These are phyloP conservation scores for Sarcophaga subvicina DNA, from an alignment of 2,888 invertebrate species.

Conservation along the genomic window DNA sequence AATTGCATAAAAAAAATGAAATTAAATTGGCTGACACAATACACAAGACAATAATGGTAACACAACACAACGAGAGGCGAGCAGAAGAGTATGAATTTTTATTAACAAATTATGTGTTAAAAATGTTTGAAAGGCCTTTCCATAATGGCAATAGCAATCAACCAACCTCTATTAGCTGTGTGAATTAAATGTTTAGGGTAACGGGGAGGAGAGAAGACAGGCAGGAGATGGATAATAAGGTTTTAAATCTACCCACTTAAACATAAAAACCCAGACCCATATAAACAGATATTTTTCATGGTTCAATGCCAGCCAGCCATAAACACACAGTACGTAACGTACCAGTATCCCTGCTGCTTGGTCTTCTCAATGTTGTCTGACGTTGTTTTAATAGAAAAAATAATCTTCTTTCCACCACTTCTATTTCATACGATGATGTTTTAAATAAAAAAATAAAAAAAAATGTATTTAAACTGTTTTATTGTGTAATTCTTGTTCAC, in stretches of 20 bases:
- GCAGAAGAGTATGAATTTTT: too few species aligned
- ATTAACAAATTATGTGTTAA: neutral
- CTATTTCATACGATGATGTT: too few species aligned
- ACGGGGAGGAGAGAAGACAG: too few species aligned
- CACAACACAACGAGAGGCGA: neutral
- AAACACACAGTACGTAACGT: neutral
- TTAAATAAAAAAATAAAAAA: too few species aligned
- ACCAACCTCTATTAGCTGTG: neutral
- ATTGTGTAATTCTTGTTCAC: neutral
- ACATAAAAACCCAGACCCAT: neutral
- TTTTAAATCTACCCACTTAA: neutral
- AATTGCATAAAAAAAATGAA: conserved; percentile 43
- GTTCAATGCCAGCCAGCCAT: neutral
- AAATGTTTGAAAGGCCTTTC: neutral
- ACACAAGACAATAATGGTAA: neutral
- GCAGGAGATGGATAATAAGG: neutral
- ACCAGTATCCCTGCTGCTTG: neutral
- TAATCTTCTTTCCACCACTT: neutral
- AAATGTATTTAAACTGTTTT: neutral
- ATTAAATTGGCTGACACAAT: neutral
- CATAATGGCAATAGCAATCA: neutral
- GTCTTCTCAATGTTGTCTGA: too few species aligned
- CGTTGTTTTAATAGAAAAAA: neutral
- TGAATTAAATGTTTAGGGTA: too few species aligned
- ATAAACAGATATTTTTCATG: neutral